Percentiles rank a stretch among this genome's conserved stretches.
Evolutionary conservation across 2,113 vertebrate genomes (phyloP).

Genomic region (Urocitellus parryii): DNA sequence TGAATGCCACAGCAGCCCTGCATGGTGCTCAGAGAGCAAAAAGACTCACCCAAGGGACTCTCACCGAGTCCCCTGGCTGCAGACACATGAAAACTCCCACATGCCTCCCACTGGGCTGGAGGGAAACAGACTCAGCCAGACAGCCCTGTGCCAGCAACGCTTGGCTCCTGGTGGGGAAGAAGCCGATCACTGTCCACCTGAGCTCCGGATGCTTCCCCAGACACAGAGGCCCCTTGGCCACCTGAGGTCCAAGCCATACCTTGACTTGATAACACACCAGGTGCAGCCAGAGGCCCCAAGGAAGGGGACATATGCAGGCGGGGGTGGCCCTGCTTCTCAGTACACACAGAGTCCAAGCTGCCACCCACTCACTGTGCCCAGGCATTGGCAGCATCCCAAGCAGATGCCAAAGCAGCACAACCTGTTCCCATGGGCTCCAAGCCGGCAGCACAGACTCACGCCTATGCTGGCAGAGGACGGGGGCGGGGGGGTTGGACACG

Average conservation of each 20-base stretch:
- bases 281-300: neutral
- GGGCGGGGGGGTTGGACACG: neutral
- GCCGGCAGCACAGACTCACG: neutral
- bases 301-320: fast-evolving
- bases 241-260: neutral
- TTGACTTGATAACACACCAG: fast-evolving
- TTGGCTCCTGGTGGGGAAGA: neutral
- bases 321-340: neutral
- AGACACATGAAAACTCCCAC: fast-evolving
- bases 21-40: neutral
- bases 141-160: neutral
- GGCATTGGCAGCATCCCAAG: neutral
- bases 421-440: neutral
- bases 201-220: neutral
- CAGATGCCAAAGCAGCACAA: constrained; percentile 10
- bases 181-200: fast-evolving
- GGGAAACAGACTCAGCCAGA: neutral
- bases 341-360: neutral
- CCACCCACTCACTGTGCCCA: neutral
- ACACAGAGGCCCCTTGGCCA: neutral
- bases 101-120: neutral
- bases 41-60: neutral
- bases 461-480: neutral
- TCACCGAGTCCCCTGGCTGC: neutral
- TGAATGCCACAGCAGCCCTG: neutral